Evolutionary conservation across 2,888 invertebrate species (phyloP).

Genomic region (Petrolisthes cinctipes): DNA sequence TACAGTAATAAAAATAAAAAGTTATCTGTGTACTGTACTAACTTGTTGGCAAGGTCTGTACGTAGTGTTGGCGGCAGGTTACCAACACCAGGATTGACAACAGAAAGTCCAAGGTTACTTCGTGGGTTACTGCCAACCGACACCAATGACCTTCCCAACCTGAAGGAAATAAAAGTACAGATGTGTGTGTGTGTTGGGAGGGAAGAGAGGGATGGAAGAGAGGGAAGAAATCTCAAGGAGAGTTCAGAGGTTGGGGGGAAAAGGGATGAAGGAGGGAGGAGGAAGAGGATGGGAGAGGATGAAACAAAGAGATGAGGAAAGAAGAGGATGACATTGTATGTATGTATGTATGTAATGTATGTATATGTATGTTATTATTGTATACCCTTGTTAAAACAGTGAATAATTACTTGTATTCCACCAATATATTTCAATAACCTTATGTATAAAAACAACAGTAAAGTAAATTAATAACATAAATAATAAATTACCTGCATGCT

Average conservation of each 20-base stretch:
- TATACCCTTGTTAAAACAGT: neutral
- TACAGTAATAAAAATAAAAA: conserved; percentile 27
- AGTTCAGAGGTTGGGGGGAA: neutral
- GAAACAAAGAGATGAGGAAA: no score
- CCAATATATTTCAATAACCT: no score
- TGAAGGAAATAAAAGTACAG: conserved; percentile 67
- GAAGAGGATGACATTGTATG: no score
- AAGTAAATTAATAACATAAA: no score
- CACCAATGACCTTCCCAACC: conserved; percentile 75
- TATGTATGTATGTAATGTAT: neutral
- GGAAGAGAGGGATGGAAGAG: no score
- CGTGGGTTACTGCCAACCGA: conserved; percentile 74
- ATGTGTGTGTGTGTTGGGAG: no score
- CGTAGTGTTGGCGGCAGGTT: conserved; percentile 76
- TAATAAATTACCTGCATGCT: conserved; percentile 71
- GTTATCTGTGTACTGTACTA: conserved; percentile 61
- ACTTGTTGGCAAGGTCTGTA: conserved; percentile 78
- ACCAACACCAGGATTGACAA: conserved; percentile 76
- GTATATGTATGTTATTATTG: neutral
- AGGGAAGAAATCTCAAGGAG: no score
- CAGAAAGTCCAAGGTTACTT: conserved; percentile 74
- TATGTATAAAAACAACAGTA: no score
- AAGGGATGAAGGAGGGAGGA: neutral
- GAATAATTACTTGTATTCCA: neutral
- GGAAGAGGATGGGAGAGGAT: no score